Evolutionary conservation across 2,888 invertebrate species (phyloP).

Genomic region (Bimastos eiseni): DNA sequence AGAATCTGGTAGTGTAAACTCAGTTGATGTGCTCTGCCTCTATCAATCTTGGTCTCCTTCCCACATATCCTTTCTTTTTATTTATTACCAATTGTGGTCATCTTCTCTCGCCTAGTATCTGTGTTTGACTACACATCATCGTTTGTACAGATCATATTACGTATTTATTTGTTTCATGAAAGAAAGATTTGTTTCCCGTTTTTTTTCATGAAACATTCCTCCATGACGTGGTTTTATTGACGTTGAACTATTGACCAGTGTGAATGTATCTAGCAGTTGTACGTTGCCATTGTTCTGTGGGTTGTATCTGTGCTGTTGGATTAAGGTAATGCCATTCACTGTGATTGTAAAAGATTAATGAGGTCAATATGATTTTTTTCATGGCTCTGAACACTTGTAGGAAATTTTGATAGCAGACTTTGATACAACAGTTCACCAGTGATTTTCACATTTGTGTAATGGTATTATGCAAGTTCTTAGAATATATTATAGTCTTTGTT

Average conservation of each 20-base stretch:
- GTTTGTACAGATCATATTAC: too few species aligned
- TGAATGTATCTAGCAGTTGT: too few species aligned
- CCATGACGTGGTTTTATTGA: too few species aligned
- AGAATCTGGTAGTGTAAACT: conserved; percentile 73
- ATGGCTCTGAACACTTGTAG: not conserved
- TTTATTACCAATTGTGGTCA: not conserved
- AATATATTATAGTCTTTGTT: not conserved
- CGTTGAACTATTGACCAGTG: too few species aligned
- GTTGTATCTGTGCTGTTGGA: not conserved
- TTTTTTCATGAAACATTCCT: too few species aligned
- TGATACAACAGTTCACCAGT: not conserved
- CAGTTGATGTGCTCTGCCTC: not conserved
- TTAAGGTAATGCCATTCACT: not conserved
- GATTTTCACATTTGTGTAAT: not conserved
- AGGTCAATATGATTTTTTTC: not conserved
- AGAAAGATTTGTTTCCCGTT: too few species aligned
- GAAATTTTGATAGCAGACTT: not conserved
- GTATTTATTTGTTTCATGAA: too few species aligned
- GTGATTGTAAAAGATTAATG: not conserved
- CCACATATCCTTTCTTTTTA: not conserved
- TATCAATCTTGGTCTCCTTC: not conserved
- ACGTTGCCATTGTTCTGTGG: too few species aligned
- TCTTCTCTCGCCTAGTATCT: too few species aligned
- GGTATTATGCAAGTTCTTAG: not conserved
- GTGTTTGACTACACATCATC: too few species aligned